Evolutionary conservation across 2,113 vertebrate species (phyloP), one percentile per base, ranked within the genome.

Genomic region (Puffinus mauretanicus): DNA sequence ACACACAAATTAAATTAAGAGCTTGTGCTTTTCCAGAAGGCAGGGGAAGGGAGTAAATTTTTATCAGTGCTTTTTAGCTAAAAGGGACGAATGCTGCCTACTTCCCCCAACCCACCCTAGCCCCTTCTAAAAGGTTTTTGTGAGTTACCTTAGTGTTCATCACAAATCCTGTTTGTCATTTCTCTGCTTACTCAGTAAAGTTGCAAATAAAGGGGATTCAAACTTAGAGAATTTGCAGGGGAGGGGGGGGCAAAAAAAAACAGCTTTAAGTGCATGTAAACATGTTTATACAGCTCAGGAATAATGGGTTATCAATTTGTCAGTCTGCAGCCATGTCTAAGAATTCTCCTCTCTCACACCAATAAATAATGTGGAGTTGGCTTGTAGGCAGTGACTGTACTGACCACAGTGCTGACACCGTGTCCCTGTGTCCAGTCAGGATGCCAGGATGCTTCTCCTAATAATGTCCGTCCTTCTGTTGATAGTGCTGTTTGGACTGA

Each of bases 391-490:
- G 93, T 84, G 95, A 85, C 78, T 88, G 67, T 60, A 16, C 20
- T 16, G 76, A 51, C 54, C 86, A 20, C 24, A 7, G 76, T 40
- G 84, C 85, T 49, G 75, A 21, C 76, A 40, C 32, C 5, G 2
- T 30, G 3, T 34, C 30, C 42, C 71, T 4, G 42, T 3, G 61
- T 60, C 36, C 65, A 67, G 88, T 99, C 99, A 99, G 79, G 99
- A 99, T 11, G 99, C 99, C 93, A 99, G 94, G 92, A 99, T 99
- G 91, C 99, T 99, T 5, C 98, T 98, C 49, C 98, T 98, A 91
- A 99, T 99, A 87, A 99, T 98, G 95, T 99, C 98, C 1, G 98
- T 98, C 96, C 99, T 98, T 69, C 98, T 98, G 75, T 95, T 93
- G 36, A 99, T 98, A 0, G 98, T 88, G 85, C 98, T 94, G 94